Conservation (phyloP, 2,888 invertebrate genomes). For the Hoplodrina ambigua region DNA sequence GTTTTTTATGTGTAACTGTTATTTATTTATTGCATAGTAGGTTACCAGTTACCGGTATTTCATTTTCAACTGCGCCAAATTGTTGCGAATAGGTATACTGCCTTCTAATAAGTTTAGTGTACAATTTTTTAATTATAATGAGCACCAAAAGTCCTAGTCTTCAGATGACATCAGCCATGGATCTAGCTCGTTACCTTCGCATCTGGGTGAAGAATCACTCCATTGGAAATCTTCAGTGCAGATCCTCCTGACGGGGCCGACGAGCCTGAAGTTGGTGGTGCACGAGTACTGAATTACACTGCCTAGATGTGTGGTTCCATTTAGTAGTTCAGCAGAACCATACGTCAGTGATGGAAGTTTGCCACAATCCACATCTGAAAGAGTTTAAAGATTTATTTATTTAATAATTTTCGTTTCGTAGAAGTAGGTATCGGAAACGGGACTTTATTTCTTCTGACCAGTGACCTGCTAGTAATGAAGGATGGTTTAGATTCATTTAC, state of each 20-base stretch:
- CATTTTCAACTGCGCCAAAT: no score
- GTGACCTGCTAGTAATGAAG: no score
- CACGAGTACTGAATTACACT: slow-evolving; percentile 96
- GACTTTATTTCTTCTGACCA: no score
- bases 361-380: slow-evolving; percentile 96
- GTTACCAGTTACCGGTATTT: no score
- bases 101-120: not conserved
- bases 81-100: not conserved
- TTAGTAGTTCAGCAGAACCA: slow-evolving; percentile 94
- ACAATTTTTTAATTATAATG: not conserved
- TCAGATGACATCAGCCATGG: no score
- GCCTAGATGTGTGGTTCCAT: slow-evolving; percentile 94
- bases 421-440: no score
- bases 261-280: slow-evolving; percentile 94
- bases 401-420: no score
- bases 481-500: no score
- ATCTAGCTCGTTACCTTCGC: slow-evolving; percentile 92
- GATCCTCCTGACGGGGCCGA: slow-evolving; percentile 93
- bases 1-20: no score
- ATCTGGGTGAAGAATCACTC: slow-evolving; percentile 96
- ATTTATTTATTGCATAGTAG: no score
- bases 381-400: not conserved
- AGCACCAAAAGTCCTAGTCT: not conserved
- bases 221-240: slow-evolving; percentile 95
- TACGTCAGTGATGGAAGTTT: slow-evolving; percentile 94